These are phyloP conservation scores for Polydrusus tereticollis DNA, from an alignment of 2,888 invertebrate genomes.

Conservation along the genomic window DNA sequence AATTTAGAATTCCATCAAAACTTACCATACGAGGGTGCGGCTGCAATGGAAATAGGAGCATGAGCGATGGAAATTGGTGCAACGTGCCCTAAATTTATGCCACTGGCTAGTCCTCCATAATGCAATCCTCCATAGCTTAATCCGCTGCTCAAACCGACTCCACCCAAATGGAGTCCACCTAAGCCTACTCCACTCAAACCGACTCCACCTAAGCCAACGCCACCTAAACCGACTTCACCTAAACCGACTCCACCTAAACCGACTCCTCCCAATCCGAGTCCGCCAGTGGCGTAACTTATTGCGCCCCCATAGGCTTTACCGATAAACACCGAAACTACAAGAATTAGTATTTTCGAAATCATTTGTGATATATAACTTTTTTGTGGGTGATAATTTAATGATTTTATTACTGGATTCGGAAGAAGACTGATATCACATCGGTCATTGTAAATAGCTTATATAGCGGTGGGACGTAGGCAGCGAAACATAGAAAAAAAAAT, in stretches of 20 bases:
- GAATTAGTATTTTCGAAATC: not conserved
- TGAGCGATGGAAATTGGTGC: constrained; percentile 22
- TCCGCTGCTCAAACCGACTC: constrained; percentile 8
- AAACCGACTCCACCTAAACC: constrained; percentile 1
- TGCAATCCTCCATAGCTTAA: constrained; percentile 3
- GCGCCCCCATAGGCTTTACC: constrained; percentile 27
- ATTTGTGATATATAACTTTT: not conserved
- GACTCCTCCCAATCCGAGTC: not conserved
- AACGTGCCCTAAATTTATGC: not conserved
- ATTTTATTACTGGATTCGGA: constrained; percentile 23
- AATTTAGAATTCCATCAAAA: no score
- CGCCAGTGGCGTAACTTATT: constrained; percentile 29
- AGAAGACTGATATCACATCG: constrained; percentile 36
- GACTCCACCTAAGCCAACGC: not conserved
- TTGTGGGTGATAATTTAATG: not conserved
- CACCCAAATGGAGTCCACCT: not conserved
- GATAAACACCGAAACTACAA: constrained; percentile 17
- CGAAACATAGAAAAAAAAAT: constrained; percentile 19
- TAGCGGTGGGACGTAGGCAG: constrained; percentile 24
- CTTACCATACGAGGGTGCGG: not conserved
- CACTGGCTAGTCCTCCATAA: constrained; percentile 4
- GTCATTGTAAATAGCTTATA: constrained; percentile 23
- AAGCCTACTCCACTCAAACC: constrained; percentile 8
- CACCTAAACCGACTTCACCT: constrained; percentile 14
- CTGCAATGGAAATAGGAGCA: constrained; percentile 49